phyloP scores from a whole-genome alignment of 2,888 invertebrate genomes.

The Tupiocoris notatus region DNA sequence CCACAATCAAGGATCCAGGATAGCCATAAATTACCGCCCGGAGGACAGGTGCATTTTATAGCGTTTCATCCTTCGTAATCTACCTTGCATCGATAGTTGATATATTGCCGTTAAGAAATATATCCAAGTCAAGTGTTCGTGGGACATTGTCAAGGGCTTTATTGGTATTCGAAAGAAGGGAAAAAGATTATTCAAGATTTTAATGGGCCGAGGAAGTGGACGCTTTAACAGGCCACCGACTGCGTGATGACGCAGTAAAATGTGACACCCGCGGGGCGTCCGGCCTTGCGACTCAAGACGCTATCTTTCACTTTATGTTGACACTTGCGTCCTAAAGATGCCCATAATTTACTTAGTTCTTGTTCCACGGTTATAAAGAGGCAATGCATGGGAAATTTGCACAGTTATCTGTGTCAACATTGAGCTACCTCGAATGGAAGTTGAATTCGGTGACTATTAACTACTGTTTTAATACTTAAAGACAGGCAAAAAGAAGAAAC shows the following conservation, averaged over 20 bases:
- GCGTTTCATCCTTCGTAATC: neutral
- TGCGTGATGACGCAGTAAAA: slow-evolving; percentile 31
- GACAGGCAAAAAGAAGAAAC: no score
- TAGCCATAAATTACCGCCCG: neutral
- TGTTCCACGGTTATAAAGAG: no score
- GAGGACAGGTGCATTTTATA: neutral
- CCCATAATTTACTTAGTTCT: neutral
- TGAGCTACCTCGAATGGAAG: no score
- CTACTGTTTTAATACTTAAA: no score
- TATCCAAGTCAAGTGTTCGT: neutral
- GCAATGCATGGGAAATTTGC: no score
- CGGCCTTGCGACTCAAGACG: neutral
- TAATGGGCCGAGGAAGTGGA: slow-evolving; percentile 10
- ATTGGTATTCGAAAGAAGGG: neutral
- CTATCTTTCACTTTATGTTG: neutral
- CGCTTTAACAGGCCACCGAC: slow-evolving; percentile 3
- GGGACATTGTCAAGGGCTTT: slow-evolving; percentile 1
- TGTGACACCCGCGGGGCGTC: slow-evolving; percentile 29
- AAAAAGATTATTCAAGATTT: neutral
- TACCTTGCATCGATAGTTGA: neutral
- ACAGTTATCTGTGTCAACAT: no score
- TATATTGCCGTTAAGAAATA: neutral
- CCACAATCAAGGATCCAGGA: no score
- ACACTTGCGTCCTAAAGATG: neutral
- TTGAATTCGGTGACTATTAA: no score